phyloP scores from a whole-genome alignment of 2,888 invertebrate genomes.

The Drosophila subquinaria region DNA sequence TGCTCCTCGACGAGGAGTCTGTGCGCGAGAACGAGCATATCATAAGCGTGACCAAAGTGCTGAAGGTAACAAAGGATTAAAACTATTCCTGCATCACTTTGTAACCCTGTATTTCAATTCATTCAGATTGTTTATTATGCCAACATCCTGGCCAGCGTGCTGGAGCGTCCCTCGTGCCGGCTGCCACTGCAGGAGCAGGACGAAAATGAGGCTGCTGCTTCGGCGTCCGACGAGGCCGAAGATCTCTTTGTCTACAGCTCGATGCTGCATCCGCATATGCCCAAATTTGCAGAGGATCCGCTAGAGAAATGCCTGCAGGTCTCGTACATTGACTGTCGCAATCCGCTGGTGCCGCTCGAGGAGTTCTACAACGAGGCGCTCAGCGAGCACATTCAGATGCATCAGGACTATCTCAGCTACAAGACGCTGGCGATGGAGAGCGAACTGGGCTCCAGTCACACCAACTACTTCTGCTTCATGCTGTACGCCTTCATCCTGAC shows the following conservation, averaged over 20 bases:
- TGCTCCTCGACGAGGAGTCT: constrained; percentile 91
- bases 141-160: constrained; percentile 93
- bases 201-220: constrained; percentile 35
- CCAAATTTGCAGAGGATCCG: constrained; percentile 85
- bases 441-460: constrained; percentile 79
- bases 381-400: constrained; percentile 97
- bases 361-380: constrained; percentile 98
- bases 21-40: constrained; percentile 95
- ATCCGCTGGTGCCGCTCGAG: constrained; percentile 93
- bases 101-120: background rate
- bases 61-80: constrained; percentile 88
- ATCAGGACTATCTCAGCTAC: constrained; percentile 96
- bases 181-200: constrained; percentile 45
- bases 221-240: constrained; percentile 75
- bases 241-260: constrained; percentile 84
- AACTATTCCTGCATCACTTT: background rate
- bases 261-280: constrained; percentile 78
- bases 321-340: constrained; percentile 89
- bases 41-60: constrained; percentile 93
- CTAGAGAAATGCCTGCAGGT: constrained; percentile 90
- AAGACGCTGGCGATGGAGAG: constrained; percentile 87
- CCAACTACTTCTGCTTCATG: constrained; percentile 94
- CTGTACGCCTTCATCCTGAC: constrained; percentile 95
- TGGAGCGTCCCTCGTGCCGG: constrained; percentile 88
- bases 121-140: constrained; percentile 92